Percentiles rank a stretch among this genome's conserved stretches.
Evolutionary conservation across 2,888 invertebrate genomes (phyloP).

Genomic region (Rotaria socialis): DNA sequence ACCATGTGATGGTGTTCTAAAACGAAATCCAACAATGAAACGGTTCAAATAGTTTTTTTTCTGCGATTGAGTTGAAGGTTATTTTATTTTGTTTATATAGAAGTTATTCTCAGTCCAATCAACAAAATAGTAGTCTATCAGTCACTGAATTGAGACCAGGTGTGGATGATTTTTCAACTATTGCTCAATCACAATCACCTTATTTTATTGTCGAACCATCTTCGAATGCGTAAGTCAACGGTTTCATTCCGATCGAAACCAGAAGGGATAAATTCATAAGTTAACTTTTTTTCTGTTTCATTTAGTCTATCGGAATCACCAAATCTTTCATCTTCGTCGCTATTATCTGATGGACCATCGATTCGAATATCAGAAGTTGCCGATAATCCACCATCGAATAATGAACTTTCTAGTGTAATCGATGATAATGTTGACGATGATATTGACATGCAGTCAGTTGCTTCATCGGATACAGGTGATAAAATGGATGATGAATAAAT

Average conservation of each 20-base stretch:
- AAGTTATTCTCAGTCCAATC: neutral
- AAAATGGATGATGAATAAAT: slow-evolving; percentile 4
- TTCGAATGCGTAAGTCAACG: neutral
- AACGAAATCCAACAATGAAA: neutral
- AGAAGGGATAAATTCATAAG: too few species aligned
- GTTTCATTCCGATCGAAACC: too few species aligned
- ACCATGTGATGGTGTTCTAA: neutral
- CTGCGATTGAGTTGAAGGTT: neutral
- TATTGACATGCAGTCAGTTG: neutral
- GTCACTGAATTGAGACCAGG: neutral
- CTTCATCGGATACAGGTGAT: slow-evolving; percentile 7
- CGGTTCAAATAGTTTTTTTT: neutral
- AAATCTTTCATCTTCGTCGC: neutral
- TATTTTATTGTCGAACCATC: neutral
- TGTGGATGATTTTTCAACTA: neutral
- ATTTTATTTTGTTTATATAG: neutral
- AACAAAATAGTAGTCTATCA: neutral
- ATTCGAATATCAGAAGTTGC: neutral
- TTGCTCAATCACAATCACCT: neutral
- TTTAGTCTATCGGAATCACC: neutral
- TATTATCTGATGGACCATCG: neutral
- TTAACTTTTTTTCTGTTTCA: neutral
- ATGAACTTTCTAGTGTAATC: neutral
- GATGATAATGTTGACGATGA: neutral
- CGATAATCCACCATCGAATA: neutral